A percentile compares a stretch with the other conserved stretches of the same genome.
Evolutionary conservation across 2,113 vertebrate genomes (phyloP).

Genomic region (Hystrix cristata): DNA sequence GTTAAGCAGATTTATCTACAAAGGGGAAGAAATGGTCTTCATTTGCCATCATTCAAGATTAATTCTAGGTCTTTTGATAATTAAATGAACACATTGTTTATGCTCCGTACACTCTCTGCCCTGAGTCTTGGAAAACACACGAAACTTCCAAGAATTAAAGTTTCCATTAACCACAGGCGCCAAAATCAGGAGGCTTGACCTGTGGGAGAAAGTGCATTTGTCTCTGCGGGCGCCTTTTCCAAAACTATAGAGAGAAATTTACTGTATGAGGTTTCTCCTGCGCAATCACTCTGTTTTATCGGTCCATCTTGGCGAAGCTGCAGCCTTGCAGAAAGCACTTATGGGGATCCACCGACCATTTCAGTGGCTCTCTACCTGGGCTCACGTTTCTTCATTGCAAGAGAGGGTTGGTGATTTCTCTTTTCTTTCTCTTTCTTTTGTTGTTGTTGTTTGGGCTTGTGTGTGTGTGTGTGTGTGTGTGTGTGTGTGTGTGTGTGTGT

Average conservation of each 20-base stretch:
- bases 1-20: constrained; percentile 60
- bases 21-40: background rate
- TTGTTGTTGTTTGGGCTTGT: background rate
- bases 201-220: constrained; percentile 70
- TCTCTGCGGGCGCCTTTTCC: constrained; percentile 46
- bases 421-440: too few species aligned
- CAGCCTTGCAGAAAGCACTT: background rate
- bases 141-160: constrained; percentile 87
- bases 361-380: background rate
- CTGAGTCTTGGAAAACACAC: constrained; percentile 70
- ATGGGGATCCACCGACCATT: fast-evolving
- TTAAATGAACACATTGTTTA: constrained; percentile 79
- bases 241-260: constrained; percentile 48
- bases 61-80: constrained; percentile 81
- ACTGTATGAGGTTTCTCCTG: background rate
- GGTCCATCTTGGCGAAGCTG: background rate
- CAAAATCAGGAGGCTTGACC: constrained; percentile 77
- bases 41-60: constrained; percentile 80
- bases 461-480: background rate
- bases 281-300: background rate
- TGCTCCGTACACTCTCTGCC: constrained; percentile 67
- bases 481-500: background rate
- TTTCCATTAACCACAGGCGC: constrained; percentile 85
- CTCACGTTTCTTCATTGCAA: background rate
- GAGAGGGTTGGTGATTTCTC: background rate